Evolutionary conservation across 2,888 invertebrate species (phyloP).

Genomic region (Dryadula phaetusa): DNA sequence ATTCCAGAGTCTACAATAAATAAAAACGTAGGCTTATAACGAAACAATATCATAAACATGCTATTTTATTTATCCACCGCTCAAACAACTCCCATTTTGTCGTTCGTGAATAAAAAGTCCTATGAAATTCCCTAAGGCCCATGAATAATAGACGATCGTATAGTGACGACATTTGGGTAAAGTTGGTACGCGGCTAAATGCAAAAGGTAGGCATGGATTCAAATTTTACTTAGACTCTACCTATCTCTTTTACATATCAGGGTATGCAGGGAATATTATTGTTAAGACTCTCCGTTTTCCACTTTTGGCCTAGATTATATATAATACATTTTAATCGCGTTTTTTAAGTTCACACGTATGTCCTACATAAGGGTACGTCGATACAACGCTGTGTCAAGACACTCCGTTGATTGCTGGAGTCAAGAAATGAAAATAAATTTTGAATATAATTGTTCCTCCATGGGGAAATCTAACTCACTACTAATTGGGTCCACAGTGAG

Average conservation of each 20-base stretch:
- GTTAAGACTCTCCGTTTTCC: background rate
- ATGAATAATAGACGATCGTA: conserved; percentile 24
- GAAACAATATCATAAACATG: conserved; percentile 19
- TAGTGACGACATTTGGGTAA: conserved; percentile 14
- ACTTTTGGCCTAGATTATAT: too few species aligned
- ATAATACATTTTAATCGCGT: too few species aligned
- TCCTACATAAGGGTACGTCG: too few species aligned
- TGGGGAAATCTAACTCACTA: too few species aligned
- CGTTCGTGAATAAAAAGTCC: conserved; percentile 17
- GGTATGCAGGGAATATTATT: background rate
- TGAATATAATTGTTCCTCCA: too few species aligned
- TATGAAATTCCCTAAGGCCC: conserved; percentile 22
- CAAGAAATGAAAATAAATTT: too few species aligned
- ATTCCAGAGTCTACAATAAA: background rate
- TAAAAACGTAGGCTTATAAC: conserved; percentile 8
- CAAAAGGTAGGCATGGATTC: background rate
- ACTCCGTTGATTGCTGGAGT: too few species aligned
- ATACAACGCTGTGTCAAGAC: too few species aligned
- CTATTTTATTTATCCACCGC: conserved; percentile 25
- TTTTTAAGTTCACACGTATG: too few species aligned
- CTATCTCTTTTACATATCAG: background rate
- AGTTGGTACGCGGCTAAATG: background rate
- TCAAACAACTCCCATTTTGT: conserved; percentile 26
- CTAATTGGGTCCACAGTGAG: too few species aligned
- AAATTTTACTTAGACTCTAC: background rate